phyloP scores from a whole-genome alignment of 2,113 vertebrate species.

The Bubo blakistoni region DNA sequence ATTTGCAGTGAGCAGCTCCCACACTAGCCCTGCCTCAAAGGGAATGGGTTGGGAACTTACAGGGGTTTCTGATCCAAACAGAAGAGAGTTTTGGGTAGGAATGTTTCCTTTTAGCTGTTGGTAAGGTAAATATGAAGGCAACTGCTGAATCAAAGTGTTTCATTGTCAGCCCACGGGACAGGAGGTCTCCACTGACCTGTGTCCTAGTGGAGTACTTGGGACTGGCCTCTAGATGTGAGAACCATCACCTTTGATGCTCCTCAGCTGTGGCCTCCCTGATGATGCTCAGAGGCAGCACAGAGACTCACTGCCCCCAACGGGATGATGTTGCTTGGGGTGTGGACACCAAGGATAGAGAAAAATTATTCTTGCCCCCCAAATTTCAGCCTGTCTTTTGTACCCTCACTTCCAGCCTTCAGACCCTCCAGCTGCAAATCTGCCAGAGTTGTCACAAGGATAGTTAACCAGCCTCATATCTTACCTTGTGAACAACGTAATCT shows the following conservation, averaged over 20 bases:
- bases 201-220: not conserved
- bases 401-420: not conserved
- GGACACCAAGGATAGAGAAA: not conserved
- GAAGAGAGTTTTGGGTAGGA: not conserved
- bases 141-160: not conserved
- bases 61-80: not conserved
- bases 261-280: not conserved
- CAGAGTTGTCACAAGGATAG: not conserved
- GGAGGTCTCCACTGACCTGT: not conserved
- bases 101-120: not conserved
- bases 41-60: not conserved
- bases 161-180: not conserved
- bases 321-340: not conserved
- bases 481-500: not conserved
- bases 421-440: not conserved
- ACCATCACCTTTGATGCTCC: not conserved
- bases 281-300: not conserved
- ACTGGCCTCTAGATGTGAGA: not conserved
- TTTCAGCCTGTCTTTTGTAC: not conserved
- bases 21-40: not conserved
- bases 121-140: not conserved
- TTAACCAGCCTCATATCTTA: not conserved
- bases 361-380: not conserved
- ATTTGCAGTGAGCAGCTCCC: not conserved
- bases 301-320: rapidly evolving